A percentile compares a stretch with the other conserved stretches of the same genome.
Evolutionary conservation across 2,113 vertebrate genomes (phyloP).

Genomic region (Myotis yumanensis): DNA sequence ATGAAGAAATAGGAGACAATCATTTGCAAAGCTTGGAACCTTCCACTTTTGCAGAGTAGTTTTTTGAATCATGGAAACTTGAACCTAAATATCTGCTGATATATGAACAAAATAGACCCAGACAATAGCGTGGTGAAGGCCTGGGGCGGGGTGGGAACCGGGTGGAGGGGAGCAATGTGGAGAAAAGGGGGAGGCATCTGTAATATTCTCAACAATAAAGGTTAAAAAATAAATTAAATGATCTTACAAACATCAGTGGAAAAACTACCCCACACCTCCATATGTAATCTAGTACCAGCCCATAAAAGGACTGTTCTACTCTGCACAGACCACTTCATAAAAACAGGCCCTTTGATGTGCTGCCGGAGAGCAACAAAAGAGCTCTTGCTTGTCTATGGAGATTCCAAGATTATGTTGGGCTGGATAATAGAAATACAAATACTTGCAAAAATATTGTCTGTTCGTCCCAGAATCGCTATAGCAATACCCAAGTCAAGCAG

Average conservation of each 20-base stretch:
- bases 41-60: background rate
- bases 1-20: background rate
- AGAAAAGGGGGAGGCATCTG: no score
- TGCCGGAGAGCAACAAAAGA: constrained; percentile 52
- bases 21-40: background rate
- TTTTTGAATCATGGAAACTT: constrained; percentile 4
- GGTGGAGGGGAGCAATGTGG: no score
- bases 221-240: no score
- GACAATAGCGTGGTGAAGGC: no score
- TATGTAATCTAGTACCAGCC: background rate
- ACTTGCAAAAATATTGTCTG: constrained; percentile 51
- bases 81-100: background rate
- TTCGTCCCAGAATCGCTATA: constrained; percentile 47
- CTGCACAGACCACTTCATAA: constrained; percentile 18
- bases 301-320: constrained; percentile 17
- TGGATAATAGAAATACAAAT: constrained; percentile 57
- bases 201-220: no score
- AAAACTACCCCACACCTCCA: background rate
- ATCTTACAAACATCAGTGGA: background rate
- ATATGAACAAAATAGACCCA: no score
- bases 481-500: constrained; percentile 46
- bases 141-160: no score
- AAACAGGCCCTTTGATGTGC: constrained; percentile 48
- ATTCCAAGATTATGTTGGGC: constrained; percentile 48
- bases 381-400: constrained; percentile 25